Evolutionary conservation across 92 coral and sea anemone genomes (phyloP).

Genomic region (Epizoanthus fatuus): DNA sequence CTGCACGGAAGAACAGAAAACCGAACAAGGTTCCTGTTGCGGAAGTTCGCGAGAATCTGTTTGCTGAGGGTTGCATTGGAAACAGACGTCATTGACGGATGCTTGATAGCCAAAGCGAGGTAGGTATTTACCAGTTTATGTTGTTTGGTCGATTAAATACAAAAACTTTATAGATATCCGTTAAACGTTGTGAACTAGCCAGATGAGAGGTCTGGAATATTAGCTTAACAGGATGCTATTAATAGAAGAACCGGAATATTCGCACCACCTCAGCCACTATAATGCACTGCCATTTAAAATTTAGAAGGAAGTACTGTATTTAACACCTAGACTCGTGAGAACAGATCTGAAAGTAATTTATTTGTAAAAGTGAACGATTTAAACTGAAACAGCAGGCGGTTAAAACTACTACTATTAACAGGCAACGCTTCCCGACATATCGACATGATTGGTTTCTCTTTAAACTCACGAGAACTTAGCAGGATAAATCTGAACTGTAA

Average conservation of each 20-base stretch:
- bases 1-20: constrained; percentile 18
- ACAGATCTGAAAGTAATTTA: constrained; percentile 42
- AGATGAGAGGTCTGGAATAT: constrained; percentile 12
- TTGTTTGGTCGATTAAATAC: constrained; percentile 11
- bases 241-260: constrained; percentile 13
- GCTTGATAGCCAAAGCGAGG: background rate
- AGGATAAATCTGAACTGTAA: constrained; percentile 21
- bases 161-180: constrained; percentile 14
- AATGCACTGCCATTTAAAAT: constrained; percentile 40
- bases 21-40: background rate
- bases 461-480: constrained; percentile 14
- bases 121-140: constrained; percentile 7
- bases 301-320: constrained; percentile 15
- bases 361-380: constrained; percentile 8
- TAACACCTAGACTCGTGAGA: constrained; percentile 34
- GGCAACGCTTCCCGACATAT: constrained; percentile 7
- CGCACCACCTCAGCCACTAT: background rate
- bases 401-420: constrained; percentile 5
- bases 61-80: background rate
- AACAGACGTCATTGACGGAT: constrained; percentile 1
- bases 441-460: constrained; percentile 27
- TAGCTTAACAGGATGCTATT: constrained; percentile 19
- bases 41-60: background rate
- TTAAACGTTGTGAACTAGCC: constrained; percentile 41
- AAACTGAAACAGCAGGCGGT: constrained; percentile 39